Evolutionary conservation across 1,140 invertebrate species (phyloP).

Genomic region (Eumeta japonica): DNA sequence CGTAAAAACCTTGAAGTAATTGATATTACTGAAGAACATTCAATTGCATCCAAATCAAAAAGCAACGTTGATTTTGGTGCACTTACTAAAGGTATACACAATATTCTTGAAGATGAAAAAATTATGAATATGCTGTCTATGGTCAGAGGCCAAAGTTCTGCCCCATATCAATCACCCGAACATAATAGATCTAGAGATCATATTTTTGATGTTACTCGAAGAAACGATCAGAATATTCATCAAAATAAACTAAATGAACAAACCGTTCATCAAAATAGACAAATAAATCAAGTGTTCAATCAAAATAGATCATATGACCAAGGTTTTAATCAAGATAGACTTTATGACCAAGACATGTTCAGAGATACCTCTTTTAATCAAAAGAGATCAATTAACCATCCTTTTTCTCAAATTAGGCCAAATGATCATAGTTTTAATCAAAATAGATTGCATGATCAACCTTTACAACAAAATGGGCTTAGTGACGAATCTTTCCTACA

Average conservation of each 20-base stretch:
- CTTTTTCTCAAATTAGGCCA: conserved; percentile 10
- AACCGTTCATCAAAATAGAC: no score
- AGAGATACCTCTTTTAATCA: no score
- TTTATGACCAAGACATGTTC: no score
- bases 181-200: conserved; percentile 8
- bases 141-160: conserved; percentile 29
- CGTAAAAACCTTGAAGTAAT: conserved; percentile 26
- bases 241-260: no score
- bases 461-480: no score
- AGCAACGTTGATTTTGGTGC: conserved; percentile 48
- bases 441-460: no score
- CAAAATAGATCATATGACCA: not conserved
- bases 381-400: no score
- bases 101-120: conserved; percentile 62
- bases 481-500: no score
- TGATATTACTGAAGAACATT: conserved; percentile 42
- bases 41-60: no score
- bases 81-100: conserved; percentile 61
- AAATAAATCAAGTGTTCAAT: not conserved
- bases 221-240: not conserved
- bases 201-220: no score
- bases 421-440: no score
- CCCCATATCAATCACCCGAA: conserved; percentile 1
- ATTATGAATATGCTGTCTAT: conserved; percentile 61
- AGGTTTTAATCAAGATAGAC: not conserved